Evolutionary conservation across 2,797 vertebrate genomes (phyloP), one percentile per base, ranked within the genome.

Genomic region (Cynopterus sphinx): DNA sequence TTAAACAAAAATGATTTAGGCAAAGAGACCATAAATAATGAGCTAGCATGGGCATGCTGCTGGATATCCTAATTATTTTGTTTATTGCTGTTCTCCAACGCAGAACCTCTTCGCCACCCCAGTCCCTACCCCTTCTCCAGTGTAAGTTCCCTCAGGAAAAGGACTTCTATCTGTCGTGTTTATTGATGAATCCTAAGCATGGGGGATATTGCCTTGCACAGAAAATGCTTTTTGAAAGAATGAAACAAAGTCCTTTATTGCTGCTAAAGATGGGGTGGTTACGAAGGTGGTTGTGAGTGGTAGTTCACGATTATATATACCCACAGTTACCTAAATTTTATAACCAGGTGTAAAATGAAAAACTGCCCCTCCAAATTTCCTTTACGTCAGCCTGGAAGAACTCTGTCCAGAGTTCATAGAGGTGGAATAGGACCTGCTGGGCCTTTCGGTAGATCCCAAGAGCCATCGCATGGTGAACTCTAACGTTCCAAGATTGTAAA

Each of bases 291-390:
- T 31, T 82, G 67, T 31, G 10, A n/a, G 12, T 16, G 6, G 16
- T 11, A 77, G 10, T 22, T 53, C 39, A 43, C 33, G 59, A 82
- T 26, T 53, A 36, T 10, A 33, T 19, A 4, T 22, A 33, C 39
- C 36, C 39, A 71, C 2, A 84, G 46, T 77, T 61, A 82, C 9
- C 65, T 71, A 91, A 19, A 49, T 91, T 63, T 55, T 43, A 88
- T n/a, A 86, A 77, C 19, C 33, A 82, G 65, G 36, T 31, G 82
- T 41, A 70, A 94, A 81, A 77, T 82, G 55, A 78, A 95, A 86
- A 92, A 15, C 7, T 79, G 26, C 21, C 39, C 84, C 49, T 26
- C 13, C 6, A 90, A 19, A 70, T 41, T 22, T 57, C 68, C 36
- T 28, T 4, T 26, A 43, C 24, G 39, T 10, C n/a, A 78, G 61